Conservation (phyloP, 2,888 invertebrate species). For the Invenusta paracnida region DNA sequence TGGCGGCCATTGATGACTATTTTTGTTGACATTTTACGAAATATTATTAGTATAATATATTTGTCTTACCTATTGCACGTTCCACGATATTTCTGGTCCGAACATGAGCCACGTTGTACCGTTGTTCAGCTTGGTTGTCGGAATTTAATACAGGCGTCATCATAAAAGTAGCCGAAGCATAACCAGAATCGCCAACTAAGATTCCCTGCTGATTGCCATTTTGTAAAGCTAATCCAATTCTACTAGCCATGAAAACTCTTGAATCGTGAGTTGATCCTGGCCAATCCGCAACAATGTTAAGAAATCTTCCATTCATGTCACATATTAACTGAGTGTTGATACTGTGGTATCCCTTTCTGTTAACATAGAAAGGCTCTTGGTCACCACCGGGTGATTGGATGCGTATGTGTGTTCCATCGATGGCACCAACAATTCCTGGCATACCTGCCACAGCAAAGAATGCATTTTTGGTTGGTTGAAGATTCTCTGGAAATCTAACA, state of each 20-base stretch:
- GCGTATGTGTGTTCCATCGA: constrained; percentile 48
- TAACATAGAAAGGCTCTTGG: constrained; percentile 45
- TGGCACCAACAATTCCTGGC: constrained; percentile 48
- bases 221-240: constrained; percentile 14
- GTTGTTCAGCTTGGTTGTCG: background rate
- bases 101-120: constrained; percentile 39
- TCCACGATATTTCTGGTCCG: constrained; percentile 39
- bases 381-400: constrained; percentile 46
- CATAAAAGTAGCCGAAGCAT: background rate
- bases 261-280: constrained; percentile 49
- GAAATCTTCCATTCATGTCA: constrained; percentile 43
- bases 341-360: constrained; percentile 47
- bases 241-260: constrained; percentile 45
- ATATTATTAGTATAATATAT: background rate
- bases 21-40: background rate
- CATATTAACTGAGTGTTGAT: constrained; percentile 48
- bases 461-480: background rate
- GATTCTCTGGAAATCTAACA: background rate
- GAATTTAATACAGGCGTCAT: constrained; percentile 7
- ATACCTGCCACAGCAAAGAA: constrained; percentile 44
- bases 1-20: background rate
- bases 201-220: background rate
- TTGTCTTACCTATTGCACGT: background rate
- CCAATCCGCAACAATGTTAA: constrained; percentile 47
- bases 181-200: background rate